Base-by-base conservation (phyloP, 2,888 invertebrate species). In the Sepioteuthis lessoniana region DNA sequence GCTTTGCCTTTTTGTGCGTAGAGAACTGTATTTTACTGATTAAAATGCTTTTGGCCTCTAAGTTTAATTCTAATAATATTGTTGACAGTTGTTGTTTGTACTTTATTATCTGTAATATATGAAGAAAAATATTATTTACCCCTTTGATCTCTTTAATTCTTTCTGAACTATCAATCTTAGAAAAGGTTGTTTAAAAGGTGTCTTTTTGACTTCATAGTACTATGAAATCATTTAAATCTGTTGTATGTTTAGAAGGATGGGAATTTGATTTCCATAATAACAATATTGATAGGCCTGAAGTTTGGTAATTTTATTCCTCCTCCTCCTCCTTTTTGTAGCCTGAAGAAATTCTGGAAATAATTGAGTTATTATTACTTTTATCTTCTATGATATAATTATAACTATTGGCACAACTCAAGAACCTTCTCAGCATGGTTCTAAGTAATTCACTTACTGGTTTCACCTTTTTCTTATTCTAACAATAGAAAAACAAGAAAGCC, bases 301-400 rank as follows among this genome's bases (percentile, higher is more conserved):
- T n/a, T 13, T 76, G n/a, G 2, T 16, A 35, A n/a, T 76, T 76
- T 76, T 76, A 76, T 76, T 2, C 16, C 19, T 16, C 35, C 3
- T 2, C 16, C 19, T 16, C 35, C 3, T 76, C n/a, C 35, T 35
- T 76, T 60, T 76, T 76, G 13, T n/a, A 7, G n/a, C 76, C n/a
- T 76, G n/a, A 35, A n/a, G n/a, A 76, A 76, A 76, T 76, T 76
- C 76, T 35, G 76, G 13, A n/a, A 76, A 76, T 76, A 76, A 76
- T 76, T 76, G n/a, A 76, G 8, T 76, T 76, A 76, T 76, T 76
- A 76, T n/a, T 76, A n/a, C n/a, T 76, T 76, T 76, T n/a, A 76
- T 76, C n/a, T 35, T 76, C 35, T 76, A 1, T n/a, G 76, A 76
- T 76, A 76, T n/a, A 76, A n/a, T 76, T 35, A 13, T 76, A 10